Conservation (phyloP, 2,888 invertebrate genomes). For the Diachrysia chrysitis region DNA sequence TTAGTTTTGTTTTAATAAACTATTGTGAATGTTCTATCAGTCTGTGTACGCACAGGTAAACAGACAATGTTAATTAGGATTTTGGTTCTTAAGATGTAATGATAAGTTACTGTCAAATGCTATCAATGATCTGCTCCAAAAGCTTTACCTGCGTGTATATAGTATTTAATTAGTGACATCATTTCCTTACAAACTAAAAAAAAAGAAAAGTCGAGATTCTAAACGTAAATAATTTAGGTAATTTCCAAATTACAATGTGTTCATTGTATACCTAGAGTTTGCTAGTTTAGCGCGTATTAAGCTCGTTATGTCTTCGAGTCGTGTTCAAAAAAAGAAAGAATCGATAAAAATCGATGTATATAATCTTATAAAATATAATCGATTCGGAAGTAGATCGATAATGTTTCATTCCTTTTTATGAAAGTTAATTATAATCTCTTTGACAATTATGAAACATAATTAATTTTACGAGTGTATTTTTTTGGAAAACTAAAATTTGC, state of each 20-base stretch:
- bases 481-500: conserved; percentile 41
- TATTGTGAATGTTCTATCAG: conserved; percentile 47
- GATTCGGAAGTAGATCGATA: conserved; percentile 59
- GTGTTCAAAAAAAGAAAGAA: conserved; percentile 72
- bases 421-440: conserved; percentile 34
- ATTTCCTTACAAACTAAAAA: conserved; percentile 24
- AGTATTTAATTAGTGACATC: conserved; percentile 22
- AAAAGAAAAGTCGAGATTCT: conserved; percentile 42
- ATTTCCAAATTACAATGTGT: conserved; percentile 80
- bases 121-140: conserved; percentile 20
- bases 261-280: conserved; percentile 83
- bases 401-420: conserved; percentile 59
- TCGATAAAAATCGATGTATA: conserved; percentile 70
- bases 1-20: conserved; percentile 39
- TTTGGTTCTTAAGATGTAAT: conserved; percentile 11
- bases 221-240: conserved; percentile 60
- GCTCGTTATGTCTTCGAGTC: conserved; percentile 71
- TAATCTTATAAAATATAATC: conserved; percentile 63
- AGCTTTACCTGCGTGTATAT: conserved; percentile 42
- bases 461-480: conserved; percentile 48
- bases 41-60: conserved; percentile 43
- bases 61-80: background rate
- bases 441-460: conserved; percentile 37
- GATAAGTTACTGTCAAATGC: conserved; percentile 25
- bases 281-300: conserved; percentile 77